Base-by-base conservation (phyloP, 37 sponge, comb jelly and placozoan species). In the Ephydatia muelleri region DNA sequence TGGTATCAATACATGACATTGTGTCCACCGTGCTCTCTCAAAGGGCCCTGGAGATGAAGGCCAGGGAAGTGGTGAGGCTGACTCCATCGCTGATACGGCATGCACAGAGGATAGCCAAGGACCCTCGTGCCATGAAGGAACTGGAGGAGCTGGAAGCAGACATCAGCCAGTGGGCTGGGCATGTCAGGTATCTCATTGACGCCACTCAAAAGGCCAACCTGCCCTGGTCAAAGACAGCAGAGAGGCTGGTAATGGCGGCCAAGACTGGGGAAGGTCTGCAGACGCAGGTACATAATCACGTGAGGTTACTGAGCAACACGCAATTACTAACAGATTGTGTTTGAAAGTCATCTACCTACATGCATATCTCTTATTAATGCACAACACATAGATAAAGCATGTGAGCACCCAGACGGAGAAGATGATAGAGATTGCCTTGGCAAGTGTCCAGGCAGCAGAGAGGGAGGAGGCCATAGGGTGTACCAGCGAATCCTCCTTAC, bases 211-310 rank as follows among this genome's bases (percentile, higher is more conserved):
- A 81, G 47, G 88, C 88, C 30, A 87, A 83, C 82, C 83, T 71
- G 14, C 94, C 94, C 13, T 93, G 94, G 94, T 89, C 93, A 11
- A 80, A 49, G 83, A 81, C 83, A 49, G 89, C 93, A 32, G 73
- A 85, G 73, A 68, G 80, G 49, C 69, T 92, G 30, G 82, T 86
- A 5, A 47, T 38, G 25, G 89, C 93, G 14, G 89, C 93, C 39
- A 72, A 80, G 65, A 78, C 57, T 13, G 71, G 81, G 30, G 49
- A 72, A 26, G 86, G 82, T 29, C 65, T 92, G 33, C 66, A 88
- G 27, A 39, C 64, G 14, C 89, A 92, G 80, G 93, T 92, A 29
- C 16, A 70, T 4, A 19, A 30, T 49, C 22, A 40, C 9, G 23
- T 34, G 37, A 36, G 82, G 33, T 35, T 81, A 8, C 21, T 21